phyloP scores from a whole-genome alignment of 1,140 invertebrate species.

The Drosophila trapezifrons region DNA sequence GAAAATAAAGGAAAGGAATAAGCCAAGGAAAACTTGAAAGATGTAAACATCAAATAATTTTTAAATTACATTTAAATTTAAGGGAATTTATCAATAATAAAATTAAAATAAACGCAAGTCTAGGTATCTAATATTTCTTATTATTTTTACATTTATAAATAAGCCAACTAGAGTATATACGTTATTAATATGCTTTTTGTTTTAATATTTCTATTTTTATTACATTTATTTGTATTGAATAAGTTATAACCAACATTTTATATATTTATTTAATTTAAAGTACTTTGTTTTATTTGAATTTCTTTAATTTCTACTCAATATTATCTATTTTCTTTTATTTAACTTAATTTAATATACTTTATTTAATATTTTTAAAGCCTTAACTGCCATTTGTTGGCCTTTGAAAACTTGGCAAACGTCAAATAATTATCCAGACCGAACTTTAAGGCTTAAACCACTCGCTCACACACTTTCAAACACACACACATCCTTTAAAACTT shows the following conservation, averaged over 20 bases:
- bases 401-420: constrained; percentile 22
- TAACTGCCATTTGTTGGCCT: constrained; percentile 30
- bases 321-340: not conserved
- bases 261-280: too few relatives aligned
- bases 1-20: not conserved
- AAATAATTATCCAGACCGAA: constrained; percentile 60
- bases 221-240: too few relatives aligned
- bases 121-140: too few relatives aligned
- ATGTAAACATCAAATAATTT: not conserved
- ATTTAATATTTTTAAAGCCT: constrained; percentile 29
- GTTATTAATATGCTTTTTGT: too few relatives aligned
- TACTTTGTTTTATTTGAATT: not conserved
- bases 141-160: not conserved
- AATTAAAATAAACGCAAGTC: not conserved
- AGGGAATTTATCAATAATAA: not conserved
- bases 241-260: too few relatives aligned
- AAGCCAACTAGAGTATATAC: not conserved
- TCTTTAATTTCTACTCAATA: too few relatives aligned
- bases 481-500: constrained; percentile 45
- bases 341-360: too few relatives aligned
- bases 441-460: constrained; percentile 54
- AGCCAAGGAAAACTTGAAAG: not conserved
- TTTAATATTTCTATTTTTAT: too few relatives aligned
- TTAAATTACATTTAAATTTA: too few relatives aligned
- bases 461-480: constrained; percentile 1